Evolutionary conservation across 2,888 invertebrate genomes (phyloP), one percentile per base, ranked within the genome.

Genomic region (Ophioninae sp.): DNA sequence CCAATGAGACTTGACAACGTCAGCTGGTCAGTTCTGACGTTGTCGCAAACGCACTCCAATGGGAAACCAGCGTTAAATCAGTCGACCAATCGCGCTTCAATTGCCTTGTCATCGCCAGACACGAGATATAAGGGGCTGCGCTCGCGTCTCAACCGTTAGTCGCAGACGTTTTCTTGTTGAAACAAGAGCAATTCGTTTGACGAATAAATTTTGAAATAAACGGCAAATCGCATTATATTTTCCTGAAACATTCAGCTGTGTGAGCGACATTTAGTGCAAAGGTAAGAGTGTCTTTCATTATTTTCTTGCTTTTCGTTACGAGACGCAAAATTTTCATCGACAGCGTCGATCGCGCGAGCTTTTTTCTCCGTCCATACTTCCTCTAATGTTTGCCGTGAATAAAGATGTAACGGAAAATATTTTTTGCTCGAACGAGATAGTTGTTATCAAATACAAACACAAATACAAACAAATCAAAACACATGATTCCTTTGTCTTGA

Each of bases 1-100:
- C 87, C 88, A 88, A 89, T 88, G 56, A 59, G 59, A 63, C 61
- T 64, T 20, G n/a, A 69, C 79, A 71, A 86, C 87, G 86, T 87
- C 86, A 86, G 51, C 58, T 37, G 64, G 77, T 65, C 71, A 75
- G 74, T n/a, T n/a, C 56, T 78, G 71, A 65, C 78, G 74, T 22
- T 65, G 56, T 58, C 73, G 51, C 13, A 51, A 51, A 41, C 13
- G 22, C 22, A 56, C 20, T 76, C 89, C 88, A 88, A 89, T 89
- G 72, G 80, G 82, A 80, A 71, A 41, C 77, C 58, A 59, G 58
- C 13, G 7, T 75, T 85, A 82, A 71, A 72, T 78, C 65, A 67
- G 78, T 78, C 75, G 79, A 74, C 79, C 84, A 84, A 84, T 84
- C 68, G 56, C 51, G 73, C 59, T 30, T 77, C 81, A 65, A 64